Base-by-base conservation (phyloP, 2,888 invertebrate genomes). In the Ormyrus labotus region DNA sequence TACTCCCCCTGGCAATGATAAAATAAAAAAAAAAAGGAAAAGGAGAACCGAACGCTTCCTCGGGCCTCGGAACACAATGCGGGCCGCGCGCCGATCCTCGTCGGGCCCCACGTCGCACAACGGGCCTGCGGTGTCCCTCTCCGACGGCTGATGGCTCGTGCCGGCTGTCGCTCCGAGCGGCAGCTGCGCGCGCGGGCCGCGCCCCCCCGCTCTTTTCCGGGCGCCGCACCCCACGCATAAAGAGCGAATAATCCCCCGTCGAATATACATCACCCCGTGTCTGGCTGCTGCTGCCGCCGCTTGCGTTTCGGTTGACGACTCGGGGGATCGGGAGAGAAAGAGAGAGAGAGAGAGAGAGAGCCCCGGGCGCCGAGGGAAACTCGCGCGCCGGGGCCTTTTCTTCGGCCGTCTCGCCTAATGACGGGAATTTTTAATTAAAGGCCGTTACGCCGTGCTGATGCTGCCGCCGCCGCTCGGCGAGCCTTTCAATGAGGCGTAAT, bases 91-190 rank as follows among this genome's bases (percentile, higher is more conserved):
- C 19, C 19, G 19, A 19, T 19, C 19, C 19, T 19, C 19, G 19
- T 19, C 19, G 19, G 19, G 19, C 19, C 19, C 19, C 19, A 19
- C 19, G 2, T 19, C 19, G 19, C 19, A 1, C 19, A 19, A 19
- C 19, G 19, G 19, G 19, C 19, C 19, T 19, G 19, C 19, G 19
- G 19, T 1, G 19, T 19, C 1, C 67, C 34, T 61, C 51, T 5
- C 9, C 13, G 9, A 7, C 85, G 85, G 86, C 82, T 84, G 83
- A 83, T 85, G 87, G 86, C 88, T 88, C 88, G 87, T 88, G 87
- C 86, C 87, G 87, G 85, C 86, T 87, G 88, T 83, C 81, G 83
- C 81, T 77, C 74, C 57, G 50, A 45, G 60, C 53, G 82, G 82
- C 83, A 84, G 84, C 84, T 85, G 83, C 83, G 78, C 80, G 81